Evolutionary conservation across 1,140 invertebrate species (phyloP), one percentile per base, ranked within the genome.

Genomic region (Panagrolaimus sp.): DNA sequence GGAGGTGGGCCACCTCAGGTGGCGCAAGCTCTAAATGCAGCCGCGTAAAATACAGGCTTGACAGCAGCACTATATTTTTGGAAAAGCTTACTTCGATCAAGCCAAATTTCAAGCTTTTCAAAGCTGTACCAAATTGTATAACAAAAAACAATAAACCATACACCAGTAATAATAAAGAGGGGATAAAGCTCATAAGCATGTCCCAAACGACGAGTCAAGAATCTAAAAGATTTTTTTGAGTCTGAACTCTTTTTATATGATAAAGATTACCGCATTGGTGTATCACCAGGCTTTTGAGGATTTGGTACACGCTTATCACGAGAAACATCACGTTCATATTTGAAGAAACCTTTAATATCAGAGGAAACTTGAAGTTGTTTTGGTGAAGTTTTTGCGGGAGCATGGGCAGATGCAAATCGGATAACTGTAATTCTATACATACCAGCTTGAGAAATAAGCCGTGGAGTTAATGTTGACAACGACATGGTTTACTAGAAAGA

Each of bases 151-250:
- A 79, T 67, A 61, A 71, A 77, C 77, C 77, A 78, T 27, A 61
- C 42, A 42, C 69, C 77, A 63, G 64, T 67, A 14, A 78, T 67
- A 13, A 63, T 31, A 66, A 74, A 74, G 1, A 78, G 69, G 20
- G 77, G 77, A 65, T 79, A 78, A 46, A 78, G 66, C 53, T 78
- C 77, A 65, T 74, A 78, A 13, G 76, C 77, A 51, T 78, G 76
- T 23, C 71, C 74, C 9, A 78, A 62, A 25, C 66, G 51, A 46
- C 77, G 77, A 62, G 73, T 42, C 47, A 78, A 44, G 72, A 78
- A 78, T 43, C 77, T 78, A 48, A 69, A 78, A 72, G 23, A 38
- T 38, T 0, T 31, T n/a, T 4, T 23, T 31, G 27, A 48, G n/a
- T 69, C 5, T 13, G 43, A 53, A n/a, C n/a, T n/a, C n/a, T 25